phyloP scores from a whole-genome alignment of 2,797 vertebrate species.

The Geotria australis region DNA sequence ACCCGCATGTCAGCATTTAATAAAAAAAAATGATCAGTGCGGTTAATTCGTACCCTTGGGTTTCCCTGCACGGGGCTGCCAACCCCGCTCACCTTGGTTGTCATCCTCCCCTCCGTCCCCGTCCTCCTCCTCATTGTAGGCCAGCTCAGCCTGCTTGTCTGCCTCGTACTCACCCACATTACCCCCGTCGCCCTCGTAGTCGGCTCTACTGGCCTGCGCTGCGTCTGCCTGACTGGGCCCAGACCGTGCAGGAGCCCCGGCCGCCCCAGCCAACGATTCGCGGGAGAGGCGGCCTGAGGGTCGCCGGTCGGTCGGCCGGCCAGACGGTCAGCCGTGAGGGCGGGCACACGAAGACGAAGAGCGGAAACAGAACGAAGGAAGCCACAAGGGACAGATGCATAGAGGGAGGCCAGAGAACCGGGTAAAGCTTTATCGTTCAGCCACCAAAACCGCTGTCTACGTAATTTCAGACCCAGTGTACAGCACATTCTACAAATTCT shows the following conservation, averaged over 20 bases:
- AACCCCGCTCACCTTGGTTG: conserved; percentile 95
- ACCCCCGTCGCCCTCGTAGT: conserved; percentile 99
- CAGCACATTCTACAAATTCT: too few species aligned
- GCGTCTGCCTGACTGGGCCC: too few species aligned
- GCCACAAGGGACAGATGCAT: conserved; percentile 5
- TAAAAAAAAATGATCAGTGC: too few species aligned
- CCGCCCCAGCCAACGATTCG: too few species aligned
- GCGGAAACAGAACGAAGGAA: conserved; percentile 8
- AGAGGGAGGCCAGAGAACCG: too few species aligned
- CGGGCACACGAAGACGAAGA: conserved; percentile 4
- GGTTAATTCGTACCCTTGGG: too few species aligned
- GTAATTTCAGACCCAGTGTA: too few species aligned
- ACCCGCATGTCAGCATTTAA: too few species aligned
- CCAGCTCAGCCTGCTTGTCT: conserved; percentile 99
- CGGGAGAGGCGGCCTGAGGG: too few species aligned
- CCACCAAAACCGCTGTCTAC: too few species aligned
- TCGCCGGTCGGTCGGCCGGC: conserved; percentile 3
- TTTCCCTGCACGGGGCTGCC: conserved; percentile 1
- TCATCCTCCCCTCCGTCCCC: conserved; percentile 99
- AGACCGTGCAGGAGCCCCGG: too few species aligned
- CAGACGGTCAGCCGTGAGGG: conserved; percentile 28
- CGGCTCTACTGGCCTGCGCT: conserved; percentile 14
- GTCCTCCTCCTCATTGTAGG: conserved; percentile 99
- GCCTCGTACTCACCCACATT: conserved; percentile 99
- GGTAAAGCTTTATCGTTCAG: too few species aligned